A percentile compares a stretch with the other conserved stretches of the same genome.
Evolutionary conservation across 2,888 invertebrate genomes (phyloP).

Genomic region (Drosophila kokeensis): DNA sequence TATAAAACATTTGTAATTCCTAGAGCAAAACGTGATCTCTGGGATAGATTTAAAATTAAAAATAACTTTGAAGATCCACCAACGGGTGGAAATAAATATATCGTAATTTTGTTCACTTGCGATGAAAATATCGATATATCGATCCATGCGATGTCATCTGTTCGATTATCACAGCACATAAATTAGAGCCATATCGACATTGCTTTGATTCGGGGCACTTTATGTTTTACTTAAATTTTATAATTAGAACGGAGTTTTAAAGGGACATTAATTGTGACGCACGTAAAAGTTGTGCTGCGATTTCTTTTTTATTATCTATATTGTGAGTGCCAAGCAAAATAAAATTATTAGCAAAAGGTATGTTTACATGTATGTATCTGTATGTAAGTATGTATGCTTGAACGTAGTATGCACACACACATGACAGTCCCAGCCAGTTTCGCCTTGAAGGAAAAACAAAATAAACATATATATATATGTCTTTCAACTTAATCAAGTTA

Average conservation of each 20-base stretch:
- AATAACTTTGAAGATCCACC: not conserved
- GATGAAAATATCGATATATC: conserved; percentile 1
- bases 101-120: conserved; percentile 10
- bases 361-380: conserved; percentile 33
- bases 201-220: conserved; percentile 18
- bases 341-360: conserved; percentile 38
- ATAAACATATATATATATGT: conserved; percentile 31
- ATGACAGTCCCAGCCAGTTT: conserved; percentile 30
- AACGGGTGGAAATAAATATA: not conserved
- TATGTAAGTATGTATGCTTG: conserved; percentile 15
- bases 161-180: conserved; percentile 22
- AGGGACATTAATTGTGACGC: conserved; percentile 14
- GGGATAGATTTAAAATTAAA: not conserved
- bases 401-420: conserved; percentile 34
- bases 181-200: conserved; percentile 28
- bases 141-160: conserved; percentile 9
- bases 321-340: not conserved
- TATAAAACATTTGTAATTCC: not conserved
- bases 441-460: conserved; percentile 39
- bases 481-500: conserved; percentile 4
- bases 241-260: conserved; percentile 6
- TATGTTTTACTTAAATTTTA: not conserved
- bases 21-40: not conserved
- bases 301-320: conserved; percentile 1
- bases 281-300: not conserved